Conservation (phyloP, 2,113 vertebrate genomes). For the Pituophis catenifer region DNA sequence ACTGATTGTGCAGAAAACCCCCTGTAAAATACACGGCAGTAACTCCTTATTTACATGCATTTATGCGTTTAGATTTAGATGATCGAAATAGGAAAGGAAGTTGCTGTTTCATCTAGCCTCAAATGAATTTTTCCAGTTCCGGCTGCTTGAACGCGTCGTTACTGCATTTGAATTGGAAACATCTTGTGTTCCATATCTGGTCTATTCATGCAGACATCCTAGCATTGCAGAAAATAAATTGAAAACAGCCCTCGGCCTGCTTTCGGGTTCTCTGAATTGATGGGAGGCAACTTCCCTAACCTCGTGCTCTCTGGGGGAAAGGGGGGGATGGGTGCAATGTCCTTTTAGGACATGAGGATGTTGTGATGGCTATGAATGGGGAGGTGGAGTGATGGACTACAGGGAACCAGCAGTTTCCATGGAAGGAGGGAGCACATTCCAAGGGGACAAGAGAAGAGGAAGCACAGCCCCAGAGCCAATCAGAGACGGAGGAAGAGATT, state of each 20-base stretch:
- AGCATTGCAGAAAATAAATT: background rate
- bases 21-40: background rate
- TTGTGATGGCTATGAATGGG: background rate
- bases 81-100: background rate
- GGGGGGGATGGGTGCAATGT: rapidly evolving
- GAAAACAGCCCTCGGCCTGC: background rate
- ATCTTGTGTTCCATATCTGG: background rate
- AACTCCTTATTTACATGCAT: background rate
- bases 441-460: background rate
- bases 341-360: background rate
- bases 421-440: background rate
- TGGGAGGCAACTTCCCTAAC: background rate
- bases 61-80: background rate
- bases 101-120: background rate
- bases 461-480: background rate
- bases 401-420: background rate
- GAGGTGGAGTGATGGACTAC: background rate
- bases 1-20: background rate
- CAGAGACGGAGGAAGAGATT: background rate
- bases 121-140: background rate
- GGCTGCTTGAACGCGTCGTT: background rate
- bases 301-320: background rate
- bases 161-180: background rate
- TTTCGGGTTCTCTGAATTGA: background rate
- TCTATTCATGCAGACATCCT: background rate